phyloP scores from a whole-genome alignment of 2,888 invertebrate species.

The Cybosia mesomella region DNA sequence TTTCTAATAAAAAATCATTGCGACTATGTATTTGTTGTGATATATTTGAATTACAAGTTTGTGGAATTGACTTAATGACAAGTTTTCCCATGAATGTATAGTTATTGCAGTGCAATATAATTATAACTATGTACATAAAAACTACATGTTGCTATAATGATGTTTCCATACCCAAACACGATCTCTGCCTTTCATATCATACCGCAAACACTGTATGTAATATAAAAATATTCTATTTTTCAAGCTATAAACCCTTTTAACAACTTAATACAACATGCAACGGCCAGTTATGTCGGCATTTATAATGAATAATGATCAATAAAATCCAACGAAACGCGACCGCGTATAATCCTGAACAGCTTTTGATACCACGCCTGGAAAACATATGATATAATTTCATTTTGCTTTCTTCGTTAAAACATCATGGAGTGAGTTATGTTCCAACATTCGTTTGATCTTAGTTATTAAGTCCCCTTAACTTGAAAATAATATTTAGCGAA shows the following conservation, averaged over 20 bases:
- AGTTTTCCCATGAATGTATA: not conserved
- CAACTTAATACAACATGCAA: constrained; percentile 73
- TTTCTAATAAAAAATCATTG: not conserved
- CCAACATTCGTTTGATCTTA: constrained; percentile 74
- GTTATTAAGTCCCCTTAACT: constrained; percentile 65
- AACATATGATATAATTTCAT: constrained; percentile 60
- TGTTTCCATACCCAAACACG: constrained; percentile 9
- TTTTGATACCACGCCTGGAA: constrained; percentile 58
- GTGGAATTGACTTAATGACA: not conserved
- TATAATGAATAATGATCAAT: constrained; percentile 82
- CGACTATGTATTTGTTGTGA: not conserved
- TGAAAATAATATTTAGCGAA: constrained; percentile 81
- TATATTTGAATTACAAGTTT: not conserved
- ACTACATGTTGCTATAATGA: not conserved
- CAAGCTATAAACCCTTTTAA: constrained; percentile 70
- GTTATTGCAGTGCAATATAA: not conserved
- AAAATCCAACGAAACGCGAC: constrained; percentile 72
- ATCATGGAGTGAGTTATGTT: constrained; percentile 58
- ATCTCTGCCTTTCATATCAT: not conserved
- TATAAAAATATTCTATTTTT: constrained; percentile 54
- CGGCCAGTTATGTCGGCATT: constrained; percentile 69
- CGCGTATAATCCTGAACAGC: constrained; percentile 58
- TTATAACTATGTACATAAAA: no score
- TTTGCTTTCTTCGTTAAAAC: constrained; percentile 66
- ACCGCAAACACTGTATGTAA: constrained; percentile 16